A percentile compares a stretch with the other conserved stretches of the same genome.
Conservation (phyloP, 1,140 invertebrate species). For the Cephus cinctus region DNA sequence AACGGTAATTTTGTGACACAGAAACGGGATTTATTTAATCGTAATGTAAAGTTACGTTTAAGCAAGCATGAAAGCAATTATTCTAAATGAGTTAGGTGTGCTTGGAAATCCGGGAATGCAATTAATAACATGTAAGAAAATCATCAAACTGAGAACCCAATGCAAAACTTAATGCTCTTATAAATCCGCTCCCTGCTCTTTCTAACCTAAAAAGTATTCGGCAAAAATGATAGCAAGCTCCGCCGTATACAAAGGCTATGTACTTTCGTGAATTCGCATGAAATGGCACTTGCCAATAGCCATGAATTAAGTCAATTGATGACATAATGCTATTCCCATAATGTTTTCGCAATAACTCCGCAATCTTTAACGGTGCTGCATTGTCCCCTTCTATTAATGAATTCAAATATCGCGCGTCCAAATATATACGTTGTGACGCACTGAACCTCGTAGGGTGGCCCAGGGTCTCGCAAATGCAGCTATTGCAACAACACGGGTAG, state of each 20-base stretch:
- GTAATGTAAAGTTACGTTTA: conserved; percentile 6
- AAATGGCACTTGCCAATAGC: neutral
- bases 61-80: neutral
- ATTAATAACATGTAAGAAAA: conserved; percentile 10
- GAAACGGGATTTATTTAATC: conserved; percentile 12
- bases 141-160: conserved; percentile 1
- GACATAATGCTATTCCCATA: neutral
- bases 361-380: neutral
- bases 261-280: neutral
- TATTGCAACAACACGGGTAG: too few species aligned
- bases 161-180: neutral
- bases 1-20: conserved; percentile 22
- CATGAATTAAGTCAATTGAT: neutral
- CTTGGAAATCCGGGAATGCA: neutral
- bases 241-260: neutral
- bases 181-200: neutral
- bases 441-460: too few species aligned
- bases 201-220: neutral
- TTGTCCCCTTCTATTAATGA: neutral
- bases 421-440: too few species aligned
- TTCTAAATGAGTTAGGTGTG: neutral
- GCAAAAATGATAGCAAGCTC: neutral
- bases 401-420: too few species aligned
- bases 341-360: neutral
- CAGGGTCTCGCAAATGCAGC: too few species aligned